phyloP scores from a whole-genome alignment of 2,113 vertebrate species.

The Zosterops hypoxanthus region DNA sequence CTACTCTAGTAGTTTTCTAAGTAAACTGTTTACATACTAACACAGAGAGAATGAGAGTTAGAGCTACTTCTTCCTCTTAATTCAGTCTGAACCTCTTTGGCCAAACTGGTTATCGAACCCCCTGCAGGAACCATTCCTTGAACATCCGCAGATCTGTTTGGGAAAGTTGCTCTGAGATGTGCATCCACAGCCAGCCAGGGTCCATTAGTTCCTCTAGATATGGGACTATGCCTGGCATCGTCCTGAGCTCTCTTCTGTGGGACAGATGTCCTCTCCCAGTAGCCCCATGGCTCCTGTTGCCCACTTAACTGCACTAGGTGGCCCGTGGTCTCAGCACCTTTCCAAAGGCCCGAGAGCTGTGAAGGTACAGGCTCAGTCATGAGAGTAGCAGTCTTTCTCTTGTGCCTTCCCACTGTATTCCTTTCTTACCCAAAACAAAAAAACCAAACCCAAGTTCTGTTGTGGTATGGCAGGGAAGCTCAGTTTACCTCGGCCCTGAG shows the following conservation, averaged over 20 bases:
- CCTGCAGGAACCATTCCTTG: background rate
- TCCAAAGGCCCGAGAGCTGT: background rate
- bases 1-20: background rate
- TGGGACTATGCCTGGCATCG: background rate
- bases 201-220: background rate
- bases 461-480: background rate
- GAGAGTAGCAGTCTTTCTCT: background rate
- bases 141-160: background rate
- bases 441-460: background rate
- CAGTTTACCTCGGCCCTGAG: background rate
- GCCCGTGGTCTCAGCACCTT: background rate
- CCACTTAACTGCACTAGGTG: background rate
- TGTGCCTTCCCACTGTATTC: background rate
- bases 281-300: background rate
- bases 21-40: background rate
- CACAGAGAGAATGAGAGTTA: background rate
- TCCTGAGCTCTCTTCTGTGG: background rate
- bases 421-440: background rate
- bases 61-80: background rate
- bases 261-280: background rate
- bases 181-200: background rate
- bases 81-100: background rate
- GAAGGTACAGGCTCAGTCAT: background rate
- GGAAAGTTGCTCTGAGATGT: background rate
- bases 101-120: background rate